Percentiles rank a stretch among this genome's conserved stretches.
Conservation (phyloP, 2,797 vertebrate genomes). For the Pachyuromys duprasi region DNA sequence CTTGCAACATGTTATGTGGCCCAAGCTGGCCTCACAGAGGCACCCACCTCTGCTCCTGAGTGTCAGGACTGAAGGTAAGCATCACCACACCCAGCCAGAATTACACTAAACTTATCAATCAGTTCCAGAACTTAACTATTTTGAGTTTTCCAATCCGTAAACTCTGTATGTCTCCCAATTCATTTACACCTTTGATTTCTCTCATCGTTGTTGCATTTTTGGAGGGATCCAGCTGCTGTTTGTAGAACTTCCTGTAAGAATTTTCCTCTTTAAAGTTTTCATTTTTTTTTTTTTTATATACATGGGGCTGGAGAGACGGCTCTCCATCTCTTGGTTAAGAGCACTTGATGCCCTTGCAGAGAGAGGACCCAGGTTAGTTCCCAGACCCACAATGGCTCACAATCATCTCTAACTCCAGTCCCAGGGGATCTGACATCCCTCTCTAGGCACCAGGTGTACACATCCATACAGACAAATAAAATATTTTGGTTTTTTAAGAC, state of each 20-base stretch:
- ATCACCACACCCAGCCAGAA: neutral
- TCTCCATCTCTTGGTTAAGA: neutral
- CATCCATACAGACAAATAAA: neutral
- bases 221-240: neutral
- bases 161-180: neutral
- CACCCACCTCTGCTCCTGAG: neutral
- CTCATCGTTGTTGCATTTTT: neutral
- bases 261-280: neutral
- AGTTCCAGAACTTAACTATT: neutral
- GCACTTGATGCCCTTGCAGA: neutral
- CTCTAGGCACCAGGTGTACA: neutral
- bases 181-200: neutral
- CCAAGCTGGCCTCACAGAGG: neutral
- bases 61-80: neutral
- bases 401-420: too few species aligned
- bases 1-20: neutral
- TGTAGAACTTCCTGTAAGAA: neutral
- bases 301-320: neutral
- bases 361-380: neutral
- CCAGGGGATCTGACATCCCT: neutral
- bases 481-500: neutral
- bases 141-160: neutral
- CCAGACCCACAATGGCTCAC: neutral
- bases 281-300: neutral
- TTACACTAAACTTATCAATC: neutral